phyloP scores from a whole-genome alignment of 2,888 invertebrate genomes.

The Melangyna quadrimaculata region DNA sequence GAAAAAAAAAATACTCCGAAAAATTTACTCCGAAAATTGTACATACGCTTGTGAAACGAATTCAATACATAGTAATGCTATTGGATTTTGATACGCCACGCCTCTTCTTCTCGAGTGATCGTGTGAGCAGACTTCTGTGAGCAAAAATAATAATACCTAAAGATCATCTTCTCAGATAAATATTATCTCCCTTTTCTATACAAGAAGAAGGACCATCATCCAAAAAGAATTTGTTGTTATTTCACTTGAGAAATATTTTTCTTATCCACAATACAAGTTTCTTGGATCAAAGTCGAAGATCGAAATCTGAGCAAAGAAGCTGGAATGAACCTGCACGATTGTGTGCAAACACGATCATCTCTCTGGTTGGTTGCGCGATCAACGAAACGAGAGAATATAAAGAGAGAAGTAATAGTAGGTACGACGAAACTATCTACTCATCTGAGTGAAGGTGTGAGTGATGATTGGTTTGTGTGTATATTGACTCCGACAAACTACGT shows the following conservation, averaged over 20 bases:
- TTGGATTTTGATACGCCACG: conserved; percentile 50
- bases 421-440: neutral
- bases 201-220: neutral
- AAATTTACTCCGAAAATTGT: conserved; percentile 55
- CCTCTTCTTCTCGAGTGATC: conserved; percentile 27
- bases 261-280: neutral
- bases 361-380: conserved; percentile 48
- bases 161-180: neutral
- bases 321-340: conserved; percentile 22
- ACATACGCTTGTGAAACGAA: neutral
- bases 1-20: conserved; percentile 65
- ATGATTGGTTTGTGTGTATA: conserved; percentile 10
- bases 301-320: neutral
- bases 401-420: conserved; percentile 18
- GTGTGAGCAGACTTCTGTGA: neutral
- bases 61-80: conserved; percentile 21
- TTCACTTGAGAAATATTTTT: neutral
- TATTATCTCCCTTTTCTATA: conserved; percentile 22
- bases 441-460: neutral
- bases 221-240: neutral
- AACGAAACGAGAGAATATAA: conserved; percentile 25
- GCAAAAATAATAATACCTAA: neutral
- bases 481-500: conserved; percentile 1
- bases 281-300: neutral
- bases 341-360: conserved; percentile 44